A percentile compares a stretch with the other conserved stretches of the same genome.
Evolutionary conservation across 2,888 invertebrate genomes (phyloP).

Genomic region (Tenodera sinensis): DNA sequence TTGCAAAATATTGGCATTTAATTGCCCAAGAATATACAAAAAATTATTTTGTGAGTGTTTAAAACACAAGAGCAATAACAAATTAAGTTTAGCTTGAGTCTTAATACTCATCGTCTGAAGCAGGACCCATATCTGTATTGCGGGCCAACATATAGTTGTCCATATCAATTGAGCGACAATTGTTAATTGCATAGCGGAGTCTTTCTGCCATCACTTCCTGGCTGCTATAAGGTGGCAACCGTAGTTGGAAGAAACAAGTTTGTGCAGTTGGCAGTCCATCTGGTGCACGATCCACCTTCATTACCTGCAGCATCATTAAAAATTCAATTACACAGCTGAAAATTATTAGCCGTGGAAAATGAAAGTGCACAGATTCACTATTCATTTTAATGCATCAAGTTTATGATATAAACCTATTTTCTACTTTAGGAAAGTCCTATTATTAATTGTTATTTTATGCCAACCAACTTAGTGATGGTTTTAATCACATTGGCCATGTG

Average conservation of each 20-base stretch:
- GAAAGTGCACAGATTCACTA: too few relatives aligned
- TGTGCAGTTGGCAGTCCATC: slow-evolving; percentile 63
- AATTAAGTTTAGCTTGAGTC: not conserved
- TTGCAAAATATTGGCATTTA: not conserved
- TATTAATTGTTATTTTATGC: too few relatives aligned
- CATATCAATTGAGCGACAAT: slow-evolving; percentile 65
- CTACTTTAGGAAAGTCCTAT: too few relatives aligned
- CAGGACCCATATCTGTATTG: slow-evolving; percentile 50
- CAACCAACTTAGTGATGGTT: too few relatives aligned
- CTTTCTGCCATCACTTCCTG: slow-evolving; percentile 58
- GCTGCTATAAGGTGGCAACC: slow-evolving; percentile 58
- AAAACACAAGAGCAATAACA: not conserved
- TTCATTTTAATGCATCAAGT: too few relatives aligned
- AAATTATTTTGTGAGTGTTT: not conserved
- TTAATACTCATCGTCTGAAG: slow-evolving; percentile 49
- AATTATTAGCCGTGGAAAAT: too few relatives aligned
- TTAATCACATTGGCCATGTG: too few relatives aligned
- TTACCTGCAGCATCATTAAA: slow-evolving; percentile 44
- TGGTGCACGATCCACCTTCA: slow-evolving; percentile 53
- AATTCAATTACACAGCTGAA: not conserved
- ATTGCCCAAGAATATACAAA: not conserved
- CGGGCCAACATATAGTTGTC: slow-evolving; percentile 65
- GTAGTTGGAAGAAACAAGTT: slow-evolving; percentile 60
- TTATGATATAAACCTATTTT: too few relatives aligned
- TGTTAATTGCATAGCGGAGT: slow-evolving; percentile 61